Evolutionary conservation across 2,113 vertebrate species (phyloP).

Genomic region (Bos javanicus): DNA sequence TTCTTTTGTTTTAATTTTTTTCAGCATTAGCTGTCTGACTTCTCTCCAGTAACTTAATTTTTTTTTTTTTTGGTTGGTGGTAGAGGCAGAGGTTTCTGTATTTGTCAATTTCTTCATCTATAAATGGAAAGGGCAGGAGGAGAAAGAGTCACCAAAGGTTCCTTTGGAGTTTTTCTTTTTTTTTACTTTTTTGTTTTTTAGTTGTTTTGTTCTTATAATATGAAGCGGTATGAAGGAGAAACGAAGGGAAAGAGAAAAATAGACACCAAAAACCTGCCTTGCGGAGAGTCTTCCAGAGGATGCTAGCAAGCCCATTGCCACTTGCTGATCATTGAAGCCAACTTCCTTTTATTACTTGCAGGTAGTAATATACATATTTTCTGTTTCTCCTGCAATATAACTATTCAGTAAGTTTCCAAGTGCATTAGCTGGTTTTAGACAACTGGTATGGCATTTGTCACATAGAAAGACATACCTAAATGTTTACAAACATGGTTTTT

Average conservation of each 20-base stretch:
- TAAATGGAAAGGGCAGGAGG: not conserved
- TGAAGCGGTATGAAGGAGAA: not conserved
- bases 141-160: not conserved
- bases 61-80: not conserved
- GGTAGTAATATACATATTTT: not conserved
- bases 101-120: not conserved
- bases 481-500: not conserved
- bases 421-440: not conserved
- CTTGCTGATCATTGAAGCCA: not conserved
- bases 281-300: not conserved
- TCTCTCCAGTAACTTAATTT: not conserved
- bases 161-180: not conserved
- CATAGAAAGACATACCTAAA: not conserved
- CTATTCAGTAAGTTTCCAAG: not conserved
- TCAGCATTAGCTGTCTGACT: not conserved
- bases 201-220: not conserved
- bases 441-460: not conserved
- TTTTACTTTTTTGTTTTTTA: not conserved
- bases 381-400: not conserved
- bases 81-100: not conserved
- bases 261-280: not conserved
- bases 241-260: not conserved
- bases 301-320: not conserved
- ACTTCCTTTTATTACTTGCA: not conserved
- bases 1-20: not conserved